phyloP scores from a whole-genome alignment of 2,888 invertebrate species.

The Apeira syringaria region DNA sequence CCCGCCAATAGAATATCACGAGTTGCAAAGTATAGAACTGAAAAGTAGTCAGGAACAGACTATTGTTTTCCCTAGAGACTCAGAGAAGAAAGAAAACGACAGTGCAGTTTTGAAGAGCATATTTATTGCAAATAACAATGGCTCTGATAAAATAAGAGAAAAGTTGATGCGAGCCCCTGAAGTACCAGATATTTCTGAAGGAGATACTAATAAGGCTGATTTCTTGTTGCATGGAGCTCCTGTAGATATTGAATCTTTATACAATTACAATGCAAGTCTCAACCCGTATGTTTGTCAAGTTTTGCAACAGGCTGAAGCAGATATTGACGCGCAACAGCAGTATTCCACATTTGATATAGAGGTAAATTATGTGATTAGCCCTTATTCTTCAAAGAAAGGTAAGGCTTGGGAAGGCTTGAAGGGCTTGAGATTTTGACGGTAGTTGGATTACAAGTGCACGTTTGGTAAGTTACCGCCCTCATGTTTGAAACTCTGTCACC shows the following conservation, averaged over 20 bases:
- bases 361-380: conserved; percentile 40
- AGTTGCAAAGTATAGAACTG: conserved; percentile 39
- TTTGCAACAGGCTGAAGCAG: conserved; percentile 42
- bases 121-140: conserved; percentile 28
- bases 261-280: conserved; percentile 43
- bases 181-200: conserved; percentile 24
- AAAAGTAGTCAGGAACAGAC: conserved; percentile 38
- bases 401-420: too few species aligned
- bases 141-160: conserved; percentile 2
- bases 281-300: conserved; percentile 42
- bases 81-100: conserved; percentile 31
- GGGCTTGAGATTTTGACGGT: too few species aligned
- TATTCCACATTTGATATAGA: conserved; percentile 62
- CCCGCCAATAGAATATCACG: conserved; percentile 44
- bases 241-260: conserved; percentile 29
- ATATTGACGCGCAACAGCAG: conserved; percentile 57
- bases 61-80: conserved; percentile 40
- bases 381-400: too few species aligned
- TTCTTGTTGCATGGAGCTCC: conserved; percentile 51
- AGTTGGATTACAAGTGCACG: too few species aligned
- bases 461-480: too few species aligned
- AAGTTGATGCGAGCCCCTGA: neutral
- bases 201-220: conserved; percentile 49
- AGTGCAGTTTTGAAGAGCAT: conserved; percentile 41
- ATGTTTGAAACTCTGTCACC: too few species aligned